phyloP scores from a whole-genome alignment of 2,888 invertebrate genomes.

The Cephus nigrinus region DNA sequence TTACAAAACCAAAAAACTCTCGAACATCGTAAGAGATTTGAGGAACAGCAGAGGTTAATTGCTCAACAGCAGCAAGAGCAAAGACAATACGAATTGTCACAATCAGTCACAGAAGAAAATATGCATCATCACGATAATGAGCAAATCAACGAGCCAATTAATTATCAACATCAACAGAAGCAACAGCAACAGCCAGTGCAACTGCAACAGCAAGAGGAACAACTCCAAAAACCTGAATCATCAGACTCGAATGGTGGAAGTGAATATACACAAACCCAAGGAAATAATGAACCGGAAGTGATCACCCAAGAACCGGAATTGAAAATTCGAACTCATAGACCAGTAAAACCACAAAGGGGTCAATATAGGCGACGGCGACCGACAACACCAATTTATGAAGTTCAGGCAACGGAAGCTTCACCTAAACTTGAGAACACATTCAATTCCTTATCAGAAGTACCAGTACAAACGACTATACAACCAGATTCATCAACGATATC shows the following conservation, averaged over 20 bases:
- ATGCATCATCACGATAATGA: conserved; percentile 10
- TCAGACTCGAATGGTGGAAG: not conserved
- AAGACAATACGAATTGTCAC: not conserved
- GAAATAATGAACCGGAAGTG: not conserved
- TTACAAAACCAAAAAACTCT: conserved; percentile 1
- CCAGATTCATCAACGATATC: conserved; percentile 35
- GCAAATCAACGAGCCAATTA: conserved; percentile 25
- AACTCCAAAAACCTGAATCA: not conserved
- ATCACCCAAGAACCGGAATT: conserved; percentile 25
- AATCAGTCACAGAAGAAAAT: not conserved
- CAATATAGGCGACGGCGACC: conserved; percentile 48
- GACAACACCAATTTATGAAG: conserved; percentile 32
- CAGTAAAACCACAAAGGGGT: conserved; percentile 43
- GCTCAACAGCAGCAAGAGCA: conserved; percentile 10
- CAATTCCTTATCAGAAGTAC: conserved; percentile 34
- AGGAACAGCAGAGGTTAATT: conserved; percentile 14
- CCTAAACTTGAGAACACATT: conserved; percentile 26
- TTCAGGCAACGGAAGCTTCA: conserved; percentile 27
- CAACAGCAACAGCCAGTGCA: conserved; percentile 15
- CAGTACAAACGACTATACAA: conserved; percentile 44
- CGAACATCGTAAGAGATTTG: conserved; percentile 11
- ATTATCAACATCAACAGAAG: conserved; percentile 23
- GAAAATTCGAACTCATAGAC: conserved; percentile 38
- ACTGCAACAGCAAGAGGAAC: not conserved
- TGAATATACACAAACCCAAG: conserved; percentile 6